Conservation (phyloP, 1,140 invertebrate species). For the Leptinotarsa texana region DNA sequence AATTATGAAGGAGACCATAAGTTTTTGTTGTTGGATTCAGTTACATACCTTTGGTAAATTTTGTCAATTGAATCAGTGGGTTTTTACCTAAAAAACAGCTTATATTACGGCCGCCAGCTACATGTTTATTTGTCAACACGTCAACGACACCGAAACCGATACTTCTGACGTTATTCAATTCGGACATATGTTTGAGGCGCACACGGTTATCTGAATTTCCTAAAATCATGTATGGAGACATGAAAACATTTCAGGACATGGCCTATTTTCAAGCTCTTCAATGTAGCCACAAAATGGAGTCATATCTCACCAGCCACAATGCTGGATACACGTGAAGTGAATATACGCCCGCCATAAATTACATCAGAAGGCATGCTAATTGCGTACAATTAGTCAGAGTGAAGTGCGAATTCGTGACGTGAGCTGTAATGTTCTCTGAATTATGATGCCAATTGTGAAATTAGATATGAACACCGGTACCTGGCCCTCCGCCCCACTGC, state of each 20-base stretch:
- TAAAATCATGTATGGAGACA: no score
- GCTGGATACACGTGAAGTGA: constrained; percentile 15
- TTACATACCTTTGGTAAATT: no score
- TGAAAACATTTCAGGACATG: background rate
- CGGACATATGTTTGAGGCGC: no score
- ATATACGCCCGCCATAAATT: constrained; percentile 38
- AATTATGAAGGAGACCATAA: no score
- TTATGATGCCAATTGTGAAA: constrained; percentile 53
- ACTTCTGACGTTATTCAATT: no score
- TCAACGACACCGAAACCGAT: no score
- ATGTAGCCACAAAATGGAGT: background rate
- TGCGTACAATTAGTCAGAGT: constrained; percentile 40
- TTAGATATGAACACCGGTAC: constrained; percentile 48
- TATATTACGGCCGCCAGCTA: no score
- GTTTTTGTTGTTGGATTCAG: no score
- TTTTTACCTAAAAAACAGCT: no score
- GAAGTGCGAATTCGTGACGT: constrained; percentile 40
- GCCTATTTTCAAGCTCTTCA: background rate
- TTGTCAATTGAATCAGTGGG: no score
- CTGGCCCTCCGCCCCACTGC: constrained; percentile 31
- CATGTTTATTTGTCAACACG: no score
- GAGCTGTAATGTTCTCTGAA: constrained; percentile 44
- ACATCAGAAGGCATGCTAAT: constrained; percentile 43
- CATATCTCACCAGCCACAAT: constrained; percentile 10
- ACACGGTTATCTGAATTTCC: no score